Percentiles rank a stretch among this genome's conserved stretches.
These are phyloP conservation scores for Stenodera caucasica DNA, from an alignment of 2,888 invertebrate species.

Conservation along the genomic window DNA sequence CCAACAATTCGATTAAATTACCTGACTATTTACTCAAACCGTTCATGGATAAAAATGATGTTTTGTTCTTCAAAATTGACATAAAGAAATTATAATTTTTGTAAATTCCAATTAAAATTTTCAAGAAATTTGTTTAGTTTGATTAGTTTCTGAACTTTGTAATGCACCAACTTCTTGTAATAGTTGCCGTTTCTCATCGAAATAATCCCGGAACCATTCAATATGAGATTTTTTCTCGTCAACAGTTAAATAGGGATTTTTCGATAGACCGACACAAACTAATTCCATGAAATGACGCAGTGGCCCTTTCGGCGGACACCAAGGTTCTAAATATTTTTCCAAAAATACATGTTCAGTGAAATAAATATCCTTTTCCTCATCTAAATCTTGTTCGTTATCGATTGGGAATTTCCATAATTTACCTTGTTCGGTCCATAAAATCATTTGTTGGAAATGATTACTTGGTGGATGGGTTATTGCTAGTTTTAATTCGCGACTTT, in stretches of 20 bases:
- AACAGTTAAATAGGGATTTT: slow-evolving; percentile 89
- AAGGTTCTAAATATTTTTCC: slow-evolving; percentile 79
- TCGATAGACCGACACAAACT: slow-evolving; percentile 89
- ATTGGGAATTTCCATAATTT: slow-evolving; percentile 98
- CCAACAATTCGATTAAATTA: background rate
- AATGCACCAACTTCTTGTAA: slow-evolving; percentile 68
- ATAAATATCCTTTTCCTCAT: slow-evolving; percentile 66
- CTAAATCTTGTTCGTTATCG: slow-evolving; percentile 93
- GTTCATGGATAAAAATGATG: background rate
- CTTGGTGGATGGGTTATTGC: slow-evolving; percentile 72
- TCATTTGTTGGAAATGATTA: slow-evolving; percentile 93
- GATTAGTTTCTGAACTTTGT: slow-evolving; percentile 37
- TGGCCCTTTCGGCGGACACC: slow-evolving; percentile 91
- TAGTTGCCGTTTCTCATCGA: slow-evolving; percentile 75
- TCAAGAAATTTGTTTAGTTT: slow-evolving; percentile 17
- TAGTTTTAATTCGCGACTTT: slow-evolving; percentile 68
- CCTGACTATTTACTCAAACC: background rate
- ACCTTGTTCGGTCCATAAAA: slow-evolving; percentile 90
- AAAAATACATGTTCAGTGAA: slow-evolving; percentile 96
- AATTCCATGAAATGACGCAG: slow-evolving; percentile 97
- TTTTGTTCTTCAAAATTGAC: background rate
- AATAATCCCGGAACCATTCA: slow-evolving; percentile 89
- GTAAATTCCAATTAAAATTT: no score
- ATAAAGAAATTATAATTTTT: no score
- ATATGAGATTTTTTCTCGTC: slow-evolving; percentile 88